phyloP scores from a whole-genome alignment of 2,888 invertebrate genomes.

The Idaea aversata region DNA sequence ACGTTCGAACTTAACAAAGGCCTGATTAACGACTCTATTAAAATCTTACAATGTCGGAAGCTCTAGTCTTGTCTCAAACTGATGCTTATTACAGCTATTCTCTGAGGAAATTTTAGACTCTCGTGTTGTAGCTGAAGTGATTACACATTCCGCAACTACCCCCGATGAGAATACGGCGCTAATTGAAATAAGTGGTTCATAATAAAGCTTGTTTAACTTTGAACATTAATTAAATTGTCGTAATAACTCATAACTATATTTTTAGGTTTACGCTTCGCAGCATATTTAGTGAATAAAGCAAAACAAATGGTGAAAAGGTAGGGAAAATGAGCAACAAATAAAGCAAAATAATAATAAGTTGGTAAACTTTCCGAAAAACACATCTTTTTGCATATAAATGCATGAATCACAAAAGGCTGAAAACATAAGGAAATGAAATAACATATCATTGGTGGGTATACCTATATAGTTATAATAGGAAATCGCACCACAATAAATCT shows the following conservation, averaged over 20 bases:
- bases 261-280: not conserved
- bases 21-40: slow-evolving; percentile 26
- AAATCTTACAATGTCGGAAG: slow-evolving; percentile 3
- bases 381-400: too few relatives aligned
- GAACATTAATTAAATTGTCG: not conserved
- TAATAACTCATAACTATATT: not conserved
- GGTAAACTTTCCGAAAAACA: too few relatives aligned
- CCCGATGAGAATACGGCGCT: not conserved
- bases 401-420: not conserved
- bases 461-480: not conserved
- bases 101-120: not conserved
- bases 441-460: not conserved
- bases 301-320: too few relatives aligned
- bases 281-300: too few relatives aligned
- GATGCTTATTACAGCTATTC: slow-evolving; percentile 6
- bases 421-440: not conserved
- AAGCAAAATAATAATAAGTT: too few relatives aligned
- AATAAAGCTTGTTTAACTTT: not conserved
- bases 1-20: slow-evolving; percentile 25
- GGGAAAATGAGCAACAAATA: too few relatives aligned
- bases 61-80: slow-evolving; percentile 2
- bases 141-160: slow-evolving; percentile 4
- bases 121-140: slow-evolving; percentile 4
- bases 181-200: not conserved
- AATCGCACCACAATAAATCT: not conserved